Conservation (phyloP, 2,888 invertebrate species). For the Podabrus alpinus region DNA sequence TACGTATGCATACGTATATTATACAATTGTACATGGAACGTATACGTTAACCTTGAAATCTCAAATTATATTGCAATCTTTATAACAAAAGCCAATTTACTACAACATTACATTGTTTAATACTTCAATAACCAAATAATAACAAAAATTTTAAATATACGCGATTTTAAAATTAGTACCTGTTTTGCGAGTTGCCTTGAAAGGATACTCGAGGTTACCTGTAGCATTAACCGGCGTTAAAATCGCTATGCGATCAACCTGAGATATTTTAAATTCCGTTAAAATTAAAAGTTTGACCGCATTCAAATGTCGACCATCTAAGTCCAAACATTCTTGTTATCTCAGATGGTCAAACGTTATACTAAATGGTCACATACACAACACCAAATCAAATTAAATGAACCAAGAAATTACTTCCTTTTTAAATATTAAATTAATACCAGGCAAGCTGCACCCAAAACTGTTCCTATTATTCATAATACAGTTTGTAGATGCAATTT, state of each 20-base stretch:
- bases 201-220: neutral
- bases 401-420: conserved; percentile 1
- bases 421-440: neutral
- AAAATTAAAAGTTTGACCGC: neutral
- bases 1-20: neutral
- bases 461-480: neutral
- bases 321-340: neutral
- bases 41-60: neutral
- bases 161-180: neutral
- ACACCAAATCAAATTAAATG: neutral
- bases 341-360: neutral
- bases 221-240: neutral
- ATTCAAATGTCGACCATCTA: neutral
- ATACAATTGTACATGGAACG: neutral
- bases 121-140: neutral
- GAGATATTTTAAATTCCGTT: neutral
- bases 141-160: neutral
- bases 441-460: neutral
- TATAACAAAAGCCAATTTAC: neutral
- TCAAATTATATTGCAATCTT: neutral
- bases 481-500: neutral
- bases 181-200: neutral
- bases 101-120: neutral
- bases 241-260: neutral
- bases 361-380: neutral